Base-by-base conservation (phyloP, 2,113 vertebrate species). In the Pyxicephalus adspersus region DNA sequence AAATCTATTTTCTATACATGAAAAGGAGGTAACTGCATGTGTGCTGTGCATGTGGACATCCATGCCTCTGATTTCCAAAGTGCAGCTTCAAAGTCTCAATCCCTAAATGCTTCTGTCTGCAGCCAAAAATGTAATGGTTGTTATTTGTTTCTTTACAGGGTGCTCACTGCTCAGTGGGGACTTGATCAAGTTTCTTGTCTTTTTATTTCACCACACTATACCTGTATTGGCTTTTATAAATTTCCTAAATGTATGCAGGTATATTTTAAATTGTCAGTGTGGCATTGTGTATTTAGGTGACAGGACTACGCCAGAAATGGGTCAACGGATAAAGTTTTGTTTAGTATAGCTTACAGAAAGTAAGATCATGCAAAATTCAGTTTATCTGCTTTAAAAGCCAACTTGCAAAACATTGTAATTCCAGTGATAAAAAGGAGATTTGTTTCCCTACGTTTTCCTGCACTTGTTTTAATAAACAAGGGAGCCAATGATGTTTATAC, bases 201-300 rank as follows among this genome's bases (percentile, higher is more conserved):
- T 26, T 29, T 31, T 70, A 50, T 70, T 72, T 45, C 9, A 72
- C 54, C 68, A 28, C 68, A 13, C 29, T 55, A 26, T 72, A 20
- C 51, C 29, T 72, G 19, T n/a, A 51, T 72, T 52, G 38, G 23
- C 51, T 72, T 25, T 19, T 51, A 15, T 54, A 54, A 22, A 19
- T 54, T 25, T 55, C 17, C 29, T 55, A 71, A 26, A 71, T 71
- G 26, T 71, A 55, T 72, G 26, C 68, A 72, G 68, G 68, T 72
- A 29, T 26, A 19, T 72, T 72, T 26, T 72, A 20, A 3, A 29
- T 54, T 72, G 68, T 72, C 68, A 72, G 50, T 4, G 25, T 29
- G 17, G 67, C 50, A 50, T 31, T 52, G 16, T 19, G 51, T 29
- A 72, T 54, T 22, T 29, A 54, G 25, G 68, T 72, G 68, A 72